phyloP scores from a whole-genome alignment of 2,113 vertebrate genomes.

The Pelvicachromis taeniatus region DNA sequence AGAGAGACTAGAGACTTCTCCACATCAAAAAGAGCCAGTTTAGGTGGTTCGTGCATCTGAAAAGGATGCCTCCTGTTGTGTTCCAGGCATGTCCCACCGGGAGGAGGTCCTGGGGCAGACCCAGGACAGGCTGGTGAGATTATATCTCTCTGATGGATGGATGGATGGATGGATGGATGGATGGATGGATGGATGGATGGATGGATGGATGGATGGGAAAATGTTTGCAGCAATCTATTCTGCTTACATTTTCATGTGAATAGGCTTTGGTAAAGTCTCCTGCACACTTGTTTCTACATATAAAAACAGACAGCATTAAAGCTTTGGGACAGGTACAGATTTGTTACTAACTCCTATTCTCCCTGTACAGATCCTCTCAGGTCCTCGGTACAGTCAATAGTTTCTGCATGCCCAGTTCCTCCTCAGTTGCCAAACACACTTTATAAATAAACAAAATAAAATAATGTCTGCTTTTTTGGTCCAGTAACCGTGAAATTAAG shows the following conservation, averaged over 20 bases:
- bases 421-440: background rate
- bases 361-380: background rate
- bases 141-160: too few species aligned
- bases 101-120: too few species aligned
- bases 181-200: too few species aligned
- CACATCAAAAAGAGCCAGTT: too few species aligned
- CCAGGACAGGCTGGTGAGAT: too few species aligned
- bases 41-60: too few species aligned
- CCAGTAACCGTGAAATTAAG: background rate
- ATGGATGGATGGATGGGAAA: too few species aligned
- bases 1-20: too few species aligned
- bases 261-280: background rate
- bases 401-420: background rate
- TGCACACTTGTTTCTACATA: background rate
- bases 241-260: background rate
- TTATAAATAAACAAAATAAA: background rate
- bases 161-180: too few species aligned
- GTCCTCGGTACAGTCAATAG: background rate
- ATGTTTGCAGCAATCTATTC: background rate
- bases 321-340: background rate
- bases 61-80: too few species aligned
- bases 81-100: too few species aligned
- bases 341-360: background rate
- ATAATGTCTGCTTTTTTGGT: background rate
- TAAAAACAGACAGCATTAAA: fast-evolving